Conservation (phyloP, 2,888 invertebrate species). For the Nymphalis polychloros region DNA sequence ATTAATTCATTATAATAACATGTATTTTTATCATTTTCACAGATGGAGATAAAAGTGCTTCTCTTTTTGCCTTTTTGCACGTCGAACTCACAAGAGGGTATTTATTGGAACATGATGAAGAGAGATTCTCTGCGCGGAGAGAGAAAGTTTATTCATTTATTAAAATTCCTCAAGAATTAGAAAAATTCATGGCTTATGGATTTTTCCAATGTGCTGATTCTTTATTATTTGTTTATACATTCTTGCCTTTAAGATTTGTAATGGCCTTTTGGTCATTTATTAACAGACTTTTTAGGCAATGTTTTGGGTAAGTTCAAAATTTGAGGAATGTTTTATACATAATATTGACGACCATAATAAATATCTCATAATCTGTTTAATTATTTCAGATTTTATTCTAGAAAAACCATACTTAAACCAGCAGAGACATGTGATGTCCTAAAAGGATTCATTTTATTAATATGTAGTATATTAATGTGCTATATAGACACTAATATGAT, state of each 20-base stretch:
- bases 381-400: constrained; percentile 61
- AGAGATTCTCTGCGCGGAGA: constrained; percentile 94
- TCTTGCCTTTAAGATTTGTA: constrained; percentile 95
- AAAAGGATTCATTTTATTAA: constrained; percentile 93
- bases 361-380: constrained; percentile 9
- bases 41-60: constrained; percentile 70
- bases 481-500: constrained; percentile 98
- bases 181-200: constrained; percentile 96
- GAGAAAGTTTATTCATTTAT: constrained; percentile 98
- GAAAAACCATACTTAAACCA: constrained; percentile 86
- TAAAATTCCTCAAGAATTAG: constrained; percentile 95
- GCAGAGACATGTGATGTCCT: constrained; percentile 98
- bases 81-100: constrained; percentile 96
- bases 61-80: constrained; percentile 86
- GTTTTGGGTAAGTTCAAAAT: constrained; percentile 83
- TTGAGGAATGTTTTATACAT: background rate
- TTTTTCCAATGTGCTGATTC: constrained; percentile 98
- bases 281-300: constrained; percentile 86
- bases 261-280: constrained; percentile 92
- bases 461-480: constrained; percentile 91
- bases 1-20: background rate
- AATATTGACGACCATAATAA: background rate
- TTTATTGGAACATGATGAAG: constrained; percentile 96
- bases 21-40: constrained; percentile 39
- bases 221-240: constrained; percentile 98